phyloP scores from a whole-genome alignment of 2,888 invertebrate genomes.

The Peribatodes rhomboidaria region DNA sequence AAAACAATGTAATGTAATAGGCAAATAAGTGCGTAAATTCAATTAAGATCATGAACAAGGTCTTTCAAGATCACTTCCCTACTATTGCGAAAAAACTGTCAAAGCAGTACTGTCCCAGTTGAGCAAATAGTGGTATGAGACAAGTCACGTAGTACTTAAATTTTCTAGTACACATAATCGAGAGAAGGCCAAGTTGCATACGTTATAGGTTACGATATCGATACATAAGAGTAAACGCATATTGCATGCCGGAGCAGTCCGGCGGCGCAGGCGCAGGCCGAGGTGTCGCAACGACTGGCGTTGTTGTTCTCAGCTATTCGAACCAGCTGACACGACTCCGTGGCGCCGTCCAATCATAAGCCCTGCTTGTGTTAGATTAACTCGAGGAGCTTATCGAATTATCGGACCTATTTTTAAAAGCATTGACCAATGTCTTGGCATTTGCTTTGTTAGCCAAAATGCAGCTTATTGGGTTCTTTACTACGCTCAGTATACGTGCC shows the following conservation, averaged over 20 bases:
- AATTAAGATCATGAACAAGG: neutral
- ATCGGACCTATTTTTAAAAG: slow-evolving; percentile 34
- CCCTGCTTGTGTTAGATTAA: slow-evolving; percentile 41
- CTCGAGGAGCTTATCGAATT: slow-evolving; percentile 38
- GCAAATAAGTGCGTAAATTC: too few relatives aligned
- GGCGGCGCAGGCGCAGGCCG: slow-evolving; percentile 51
- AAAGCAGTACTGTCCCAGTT: neutral
- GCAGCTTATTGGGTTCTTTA: neutral
- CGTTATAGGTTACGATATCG: slow-evolving; percentile 11
- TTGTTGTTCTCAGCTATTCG: slow-evolving; percentile 69
- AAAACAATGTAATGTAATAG: too few relatives aligned
- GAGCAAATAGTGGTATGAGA: neutral
- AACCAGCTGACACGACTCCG: slow-evolving; percentile 62
- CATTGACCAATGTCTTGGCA: slow-evolving; percentile 31
- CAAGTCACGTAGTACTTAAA: slow-evolving; percentile 1
- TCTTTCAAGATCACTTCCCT: neutral
- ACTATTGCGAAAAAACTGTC: neutral
- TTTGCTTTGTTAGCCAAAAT: slow-evolving; percentile 24
- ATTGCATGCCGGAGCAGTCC: slow-evolving; percentile 71
- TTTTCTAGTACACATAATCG: slow-evolving; percentile 18
- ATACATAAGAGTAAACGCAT: slow-evolving; percentile 47
- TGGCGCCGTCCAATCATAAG: slow-evolving; percentile 66
- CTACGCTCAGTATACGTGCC: too few relatives aligned
- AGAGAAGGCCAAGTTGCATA: slow-evolving; percentile 19
- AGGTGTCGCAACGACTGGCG: slow-evolving; percentile 77